Evolutionary conservation across 2,113 vertebrate species (phyloP).

Genomic region (Gopherus flavomarginatus): DNA sequence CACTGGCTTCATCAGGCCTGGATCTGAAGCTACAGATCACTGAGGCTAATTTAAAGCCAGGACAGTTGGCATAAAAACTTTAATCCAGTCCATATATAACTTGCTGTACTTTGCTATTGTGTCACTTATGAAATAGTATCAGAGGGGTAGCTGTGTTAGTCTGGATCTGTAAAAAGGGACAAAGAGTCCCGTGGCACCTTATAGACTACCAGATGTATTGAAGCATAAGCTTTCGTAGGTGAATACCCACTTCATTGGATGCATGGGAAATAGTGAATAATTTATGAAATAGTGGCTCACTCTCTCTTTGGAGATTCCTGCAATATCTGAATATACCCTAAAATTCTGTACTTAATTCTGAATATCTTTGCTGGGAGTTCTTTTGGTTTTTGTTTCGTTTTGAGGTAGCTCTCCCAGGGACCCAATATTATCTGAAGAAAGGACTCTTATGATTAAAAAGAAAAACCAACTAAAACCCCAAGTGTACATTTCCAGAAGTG

Average conservation of each 20-base stretch:
- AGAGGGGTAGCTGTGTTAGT: too few relatives aligned
- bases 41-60: not conserved
- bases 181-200: too few relatives aligned
- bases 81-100: not conserved
- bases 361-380: not conserved
- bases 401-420: not conserved
- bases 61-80: not conserved
- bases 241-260: too few relatives aligned
- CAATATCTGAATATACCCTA: not conserved
- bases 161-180: too few relatives aligned
- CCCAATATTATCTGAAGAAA: not conserved
- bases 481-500: conserved; percentile 34
- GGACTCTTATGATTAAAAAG: not conserved
- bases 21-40: not conserved
- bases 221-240: too few relatives aligned
- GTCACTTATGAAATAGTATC: not conserved
- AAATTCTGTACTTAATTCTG: not conserved
- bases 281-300: not conserved
- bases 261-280: not conserved
- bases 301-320: not conserved
- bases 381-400: not conserved
- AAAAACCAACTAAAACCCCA: conserved; percentile 19
- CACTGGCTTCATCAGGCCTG: conserved; percentile 38
- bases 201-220: too few relatives aligned
- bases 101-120: not conserved